Conservation (phyloP, 2,888 invertebrate genomes). For the Drosophila meridiana region DNA sequence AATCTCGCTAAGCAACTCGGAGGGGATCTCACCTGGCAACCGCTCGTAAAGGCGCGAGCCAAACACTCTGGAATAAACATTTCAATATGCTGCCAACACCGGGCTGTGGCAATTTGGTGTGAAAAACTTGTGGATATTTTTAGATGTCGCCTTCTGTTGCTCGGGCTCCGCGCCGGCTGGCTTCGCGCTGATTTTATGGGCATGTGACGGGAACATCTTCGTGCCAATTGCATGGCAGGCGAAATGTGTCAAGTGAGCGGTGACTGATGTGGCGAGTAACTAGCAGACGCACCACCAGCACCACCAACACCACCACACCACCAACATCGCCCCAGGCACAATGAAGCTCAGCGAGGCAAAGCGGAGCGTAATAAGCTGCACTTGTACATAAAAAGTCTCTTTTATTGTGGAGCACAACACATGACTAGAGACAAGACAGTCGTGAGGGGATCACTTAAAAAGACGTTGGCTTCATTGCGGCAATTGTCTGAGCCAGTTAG, state of each 20-base stretch:
- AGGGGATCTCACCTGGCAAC: constrained; percentile 61
- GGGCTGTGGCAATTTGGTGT: constrained; percentile 61
- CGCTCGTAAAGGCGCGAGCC: constrained; percentile 37
- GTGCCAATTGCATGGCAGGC: constrained; percentile 73
- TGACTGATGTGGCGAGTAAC: constrained; percentile 84
- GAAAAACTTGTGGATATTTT: constrained; percentile 73
- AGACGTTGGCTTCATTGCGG: constrained; percentile 59
- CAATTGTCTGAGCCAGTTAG: constrained; percentile 58
- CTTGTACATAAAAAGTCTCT: constrained; percentile 47
- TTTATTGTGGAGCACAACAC: constrained; percentile 50
- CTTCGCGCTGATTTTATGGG: constrained; percentile 53
- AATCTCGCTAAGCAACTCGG: constrained; percentile 30
- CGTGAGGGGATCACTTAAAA: constrained; percentile 45
- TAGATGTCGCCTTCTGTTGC: constrained; percentile 39
- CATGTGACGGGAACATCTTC: constrained; percentile 64
- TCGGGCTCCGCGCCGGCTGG: constrained; percentile 29
- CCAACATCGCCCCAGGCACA: constrained; percentile 6
- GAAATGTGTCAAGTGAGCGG: constrained; percentile 83
- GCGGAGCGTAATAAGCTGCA: constrained; percentile 48
- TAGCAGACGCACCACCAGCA: constrained; percentile 56
- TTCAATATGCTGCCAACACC: constrained; percentile 68
- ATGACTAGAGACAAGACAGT: constrained; percentile 42
- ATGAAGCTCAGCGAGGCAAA: constrained; percentile 11
- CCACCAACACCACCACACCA: not conserved
- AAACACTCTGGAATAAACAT: constrained; percentile 72